Evolutionary conservation across 2,113 vertebrate species (phyloP).

Genomic region (Scolopax mira): DNA sequence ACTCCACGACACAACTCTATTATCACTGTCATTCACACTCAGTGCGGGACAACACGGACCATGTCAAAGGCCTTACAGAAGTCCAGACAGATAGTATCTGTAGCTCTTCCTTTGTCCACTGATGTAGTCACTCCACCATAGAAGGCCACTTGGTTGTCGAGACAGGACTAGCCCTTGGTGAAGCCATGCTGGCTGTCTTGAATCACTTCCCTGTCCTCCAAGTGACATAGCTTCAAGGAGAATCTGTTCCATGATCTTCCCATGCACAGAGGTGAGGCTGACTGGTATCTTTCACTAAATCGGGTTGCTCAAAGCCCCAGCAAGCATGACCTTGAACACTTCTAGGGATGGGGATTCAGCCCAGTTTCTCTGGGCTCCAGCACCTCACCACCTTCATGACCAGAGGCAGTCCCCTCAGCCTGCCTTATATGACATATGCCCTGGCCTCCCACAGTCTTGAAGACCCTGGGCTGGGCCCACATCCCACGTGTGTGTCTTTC

Average conservation of each 20-base stretch:
- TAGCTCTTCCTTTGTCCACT: neutral
- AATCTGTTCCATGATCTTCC: neutral
- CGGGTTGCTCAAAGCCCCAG: neutral
- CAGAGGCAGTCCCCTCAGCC: neutral
- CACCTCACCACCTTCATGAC: neutral
- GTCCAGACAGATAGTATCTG: neutral
- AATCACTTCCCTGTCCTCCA: neutral
- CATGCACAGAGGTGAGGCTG: neutral
- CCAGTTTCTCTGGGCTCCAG: neutral
- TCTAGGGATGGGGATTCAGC: neutral
- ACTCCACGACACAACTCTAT: neutral
- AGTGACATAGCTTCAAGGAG: neutral
- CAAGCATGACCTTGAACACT: neutral
- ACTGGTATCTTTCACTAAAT: neutral
- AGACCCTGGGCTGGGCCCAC: neutral
- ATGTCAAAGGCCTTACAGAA: neutral
- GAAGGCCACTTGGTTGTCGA: neutral
- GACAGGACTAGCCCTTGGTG: too few relatives aligned
- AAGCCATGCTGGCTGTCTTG: neutral
- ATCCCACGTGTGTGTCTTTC: neutral
- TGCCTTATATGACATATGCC: neutral
- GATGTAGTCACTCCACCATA: neutral
- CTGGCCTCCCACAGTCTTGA: neutral
- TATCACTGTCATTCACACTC: neutral
- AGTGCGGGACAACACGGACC: too few relatives aligned